Base-by-base conservation (phyloP, 1,140 invertebrate genomes). In the Polypedilum vanderplanki region DNA sequence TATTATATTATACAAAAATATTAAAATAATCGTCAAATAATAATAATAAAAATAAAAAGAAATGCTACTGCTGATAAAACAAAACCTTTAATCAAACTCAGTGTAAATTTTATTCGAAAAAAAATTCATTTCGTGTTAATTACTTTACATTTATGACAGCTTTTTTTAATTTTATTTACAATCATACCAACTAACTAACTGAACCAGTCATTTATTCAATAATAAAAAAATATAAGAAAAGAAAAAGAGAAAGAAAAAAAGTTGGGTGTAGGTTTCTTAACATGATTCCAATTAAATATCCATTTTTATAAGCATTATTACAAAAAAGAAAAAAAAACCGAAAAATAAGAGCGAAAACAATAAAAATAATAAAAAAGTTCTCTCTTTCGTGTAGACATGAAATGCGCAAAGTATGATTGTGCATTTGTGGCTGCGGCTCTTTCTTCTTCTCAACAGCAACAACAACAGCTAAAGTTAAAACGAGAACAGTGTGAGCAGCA, bases 241-340 rank as follows among this genome's bases (percentile, higher is more conserved):
- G 12, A 57, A n/a, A 57, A 15, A 15, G 10, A 41, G 40, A 46
- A 46, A 46, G 2, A 9, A 57, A 57, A 57, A 15, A 57, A 57
- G 4, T 57, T 57, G 12, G n/a, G n/a, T n/a, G n/a, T n/a, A 12
- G n/a, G n/a, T 57, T 57, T 57, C 46, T 57, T 57, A 57, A 57
- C 46, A 57, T 57, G 46, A 57, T 57, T 57, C 46, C 46, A 57
- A 57, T 57, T 57, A 57, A 57, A 57, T 57, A 57, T 57, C 46
- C 46, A 57, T 57, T 12, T n/a, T 57, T 57, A 33, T 33, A 57
- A 57, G 46, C 12, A 57, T 57, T 12, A 57, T 33, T n/a, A 57
- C 46, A 57, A 57, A 46, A 46, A 46, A 46, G 41, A 46, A 46
- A 46, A n/a, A n/a, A n/a, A 33, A 1, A 1, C 24, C 24, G 46